These are phyloP conservation scores for Xanthorhoe spadicearia DNA, from an alignment of 2,888 invertebrate genomes.

Conservation along the genomic window DNA sequence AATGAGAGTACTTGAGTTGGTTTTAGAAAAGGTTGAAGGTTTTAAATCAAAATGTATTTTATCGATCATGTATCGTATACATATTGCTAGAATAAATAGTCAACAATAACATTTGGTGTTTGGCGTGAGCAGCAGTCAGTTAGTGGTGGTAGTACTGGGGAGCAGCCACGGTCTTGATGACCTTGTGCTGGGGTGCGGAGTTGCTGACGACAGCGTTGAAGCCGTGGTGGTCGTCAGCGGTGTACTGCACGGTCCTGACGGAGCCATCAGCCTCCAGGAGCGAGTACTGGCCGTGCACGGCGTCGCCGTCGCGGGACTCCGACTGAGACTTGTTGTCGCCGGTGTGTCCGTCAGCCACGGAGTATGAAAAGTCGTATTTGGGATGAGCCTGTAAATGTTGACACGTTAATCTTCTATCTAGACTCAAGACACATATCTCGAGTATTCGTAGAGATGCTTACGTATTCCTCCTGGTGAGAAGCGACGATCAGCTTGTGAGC, in stretches of 20 bases:
- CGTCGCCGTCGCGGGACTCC: conserved; percentile 82
- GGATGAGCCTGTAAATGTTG: conserved; percentile 64
- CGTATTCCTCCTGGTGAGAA: conserved; percentile 39
- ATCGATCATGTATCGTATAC: background rate
- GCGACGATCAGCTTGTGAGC: conserved; percentile 23
- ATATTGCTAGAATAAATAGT: conserved; percentile 1
- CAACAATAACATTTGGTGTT: background rate
- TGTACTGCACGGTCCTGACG: conserved; percentile 82
- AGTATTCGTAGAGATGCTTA: conserved; percentile 17
- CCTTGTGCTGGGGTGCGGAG: conserved; percentile 55
- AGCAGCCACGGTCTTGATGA: conserved; percentile 49
- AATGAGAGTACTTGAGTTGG: no score
- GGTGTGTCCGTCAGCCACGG: conserved; percentile 83
- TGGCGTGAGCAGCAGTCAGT: background rate
- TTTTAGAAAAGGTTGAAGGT: no score
- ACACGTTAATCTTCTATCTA: background rate
- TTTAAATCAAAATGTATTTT: background rate
- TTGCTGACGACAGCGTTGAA: conserved; percentile 68
- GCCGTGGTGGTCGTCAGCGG: conserved; percentile 82
- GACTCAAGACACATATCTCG: background rate
- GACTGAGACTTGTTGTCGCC: conserved; percentile 85
- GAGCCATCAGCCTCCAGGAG: conserved; percentile 84
- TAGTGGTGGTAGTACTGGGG: conserved; percentile 21
- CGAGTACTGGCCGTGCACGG: conserved; percentile 83
- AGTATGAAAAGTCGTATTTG: conserved; percentile 82